A percentile compares a stretch with the other conserved stretches of the same genome.
Conservation (phyloP, 1,140 invertebrate species). For the Drosophila bocki region DNA sequence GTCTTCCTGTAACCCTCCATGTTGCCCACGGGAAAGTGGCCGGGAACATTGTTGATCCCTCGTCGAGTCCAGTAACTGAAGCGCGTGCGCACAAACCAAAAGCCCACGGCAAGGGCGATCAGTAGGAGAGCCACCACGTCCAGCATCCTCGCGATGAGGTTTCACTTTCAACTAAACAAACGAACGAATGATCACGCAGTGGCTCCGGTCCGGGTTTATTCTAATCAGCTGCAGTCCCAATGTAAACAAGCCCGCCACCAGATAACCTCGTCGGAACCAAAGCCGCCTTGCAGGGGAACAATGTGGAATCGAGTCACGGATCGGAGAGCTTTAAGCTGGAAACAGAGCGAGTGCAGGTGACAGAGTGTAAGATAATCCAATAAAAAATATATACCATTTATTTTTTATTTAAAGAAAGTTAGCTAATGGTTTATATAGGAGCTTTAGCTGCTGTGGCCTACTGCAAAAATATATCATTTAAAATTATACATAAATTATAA, state of each 20-base stretch:
- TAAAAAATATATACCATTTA: neutral
- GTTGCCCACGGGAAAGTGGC: constrained; percentile 65
- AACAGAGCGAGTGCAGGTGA: neutral
- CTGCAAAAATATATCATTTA: too few species aligned
- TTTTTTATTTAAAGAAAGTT: too few species aligned
- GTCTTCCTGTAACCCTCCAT: constrained; percentile 47
- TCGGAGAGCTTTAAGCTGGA: constrained; percentile 19
- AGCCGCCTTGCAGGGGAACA: constrained; percentile 9
- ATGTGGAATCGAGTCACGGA: constrained; percentile 14
- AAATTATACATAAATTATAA: too few species aligned
- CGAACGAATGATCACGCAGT: neutral
- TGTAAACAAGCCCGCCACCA: constrained; percentile 30
- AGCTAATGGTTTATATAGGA: too few species aligned
- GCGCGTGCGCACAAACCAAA: constrained; percentile 61
- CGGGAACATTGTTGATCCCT: constrained; percentile 72
- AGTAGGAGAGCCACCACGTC: constrained; percentile 61
- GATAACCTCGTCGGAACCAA: constrained; percentile 27
- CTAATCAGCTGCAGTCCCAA: constrained; percentile 44
- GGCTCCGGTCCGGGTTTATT: neutral
- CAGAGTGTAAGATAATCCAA: neutral
- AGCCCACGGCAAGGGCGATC: constrained; percentile 43
- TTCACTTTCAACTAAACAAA: constrained; percentile 51
- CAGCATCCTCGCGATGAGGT: constrained; percentile 44
- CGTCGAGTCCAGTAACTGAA: constrained; percentile 85
- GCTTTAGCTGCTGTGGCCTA: too few species aligned